phyloP scores from a whole-genome alignment of 2,888 invertebrate genomes.

The Bimastos eiseni region DNA sequence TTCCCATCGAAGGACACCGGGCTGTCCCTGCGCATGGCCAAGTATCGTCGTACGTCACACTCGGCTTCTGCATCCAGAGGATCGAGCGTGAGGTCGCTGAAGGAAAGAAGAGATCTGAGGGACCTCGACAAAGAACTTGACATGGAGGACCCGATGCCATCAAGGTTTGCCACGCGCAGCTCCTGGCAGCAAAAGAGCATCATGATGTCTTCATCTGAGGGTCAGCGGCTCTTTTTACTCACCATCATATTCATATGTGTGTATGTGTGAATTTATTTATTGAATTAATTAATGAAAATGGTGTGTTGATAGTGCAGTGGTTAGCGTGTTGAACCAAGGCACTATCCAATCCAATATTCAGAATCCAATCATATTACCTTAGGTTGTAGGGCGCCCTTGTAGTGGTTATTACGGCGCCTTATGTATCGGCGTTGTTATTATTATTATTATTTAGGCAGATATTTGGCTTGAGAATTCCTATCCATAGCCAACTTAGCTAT shows the following conservation, averaged over 20 bases:
- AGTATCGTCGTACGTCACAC: conserved; percentile 37
- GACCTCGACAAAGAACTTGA: conserved; percentile 42
- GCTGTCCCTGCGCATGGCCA: conserved; percentile 42
- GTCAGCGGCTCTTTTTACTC: not conserved
- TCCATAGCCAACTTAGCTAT: too few relatives aligned
- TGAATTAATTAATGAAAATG: too few relatives aligned
- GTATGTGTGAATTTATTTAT: too few relatives aligned
- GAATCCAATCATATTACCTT: too few relatives aligned
- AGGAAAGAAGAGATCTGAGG: conserved; percentile 43
- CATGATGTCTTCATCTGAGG: not conserved
- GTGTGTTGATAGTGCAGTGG: too few relatives aligned
- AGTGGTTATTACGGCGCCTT: too few relatives aligned
- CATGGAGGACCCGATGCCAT: conserved; percentile 33
- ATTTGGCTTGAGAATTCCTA: too few relatives aligned
- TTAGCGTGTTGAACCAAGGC: too few relatives aligned
- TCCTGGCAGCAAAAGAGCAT: conserved; percentile 15
- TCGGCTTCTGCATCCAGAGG: not conserved
- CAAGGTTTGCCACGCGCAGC: not conserved
- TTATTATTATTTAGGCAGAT: too few relatives aligned
- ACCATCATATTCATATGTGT: not conserved
- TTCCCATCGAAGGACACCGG: conserved; percentile 68
- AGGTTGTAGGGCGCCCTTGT: too few relatives aligned
- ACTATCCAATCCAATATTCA: too few relatives aligned
- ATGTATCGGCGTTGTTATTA: too few relatives aligned
- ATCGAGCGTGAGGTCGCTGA: conserved; percentile 32